A percentile compares a stretch with the other conserved stretches of the same genome.
phyloP scores from a whole-genome alignment of 2,888 invertebrate genomes.

The Philereme transversata region DNA sequence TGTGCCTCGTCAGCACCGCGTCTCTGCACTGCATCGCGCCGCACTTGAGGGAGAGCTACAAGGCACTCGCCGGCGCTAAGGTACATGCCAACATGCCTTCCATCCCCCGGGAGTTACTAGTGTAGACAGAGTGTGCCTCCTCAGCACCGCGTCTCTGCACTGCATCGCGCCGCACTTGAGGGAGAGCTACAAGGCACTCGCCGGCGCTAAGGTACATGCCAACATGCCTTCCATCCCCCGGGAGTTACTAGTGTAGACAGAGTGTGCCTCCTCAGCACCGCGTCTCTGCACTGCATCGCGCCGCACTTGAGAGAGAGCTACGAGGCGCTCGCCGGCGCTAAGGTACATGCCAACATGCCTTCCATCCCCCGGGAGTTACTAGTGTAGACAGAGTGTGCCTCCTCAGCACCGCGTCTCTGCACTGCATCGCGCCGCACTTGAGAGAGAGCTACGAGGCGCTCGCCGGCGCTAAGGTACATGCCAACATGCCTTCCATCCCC shows the following conservation, averaged over 20 bases:
- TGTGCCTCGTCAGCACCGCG: conserved; percentile 6
- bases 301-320: no score
- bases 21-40: neutral
- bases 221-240: neutral
- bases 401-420: neutral
- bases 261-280: no score
- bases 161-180: neutral
- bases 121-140: neutral
- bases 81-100: neutral
- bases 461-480: neutral
- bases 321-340: neutral
- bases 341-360: neutral
- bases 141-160: neutral
- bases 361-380: neutral
- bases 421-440: neutral
- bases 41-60: neutral
- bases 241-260: neutral
- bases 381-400: neutral
- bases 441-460: neutral
- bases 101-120: neutral
- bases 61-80: neutral
- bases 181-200: neutral
- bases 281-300: no score
- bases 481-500: no score
- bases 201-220: neutral